Conservation (phyloP, 2,888 invertebrate species). For the Drosophila suboccidentalis region DNA sequence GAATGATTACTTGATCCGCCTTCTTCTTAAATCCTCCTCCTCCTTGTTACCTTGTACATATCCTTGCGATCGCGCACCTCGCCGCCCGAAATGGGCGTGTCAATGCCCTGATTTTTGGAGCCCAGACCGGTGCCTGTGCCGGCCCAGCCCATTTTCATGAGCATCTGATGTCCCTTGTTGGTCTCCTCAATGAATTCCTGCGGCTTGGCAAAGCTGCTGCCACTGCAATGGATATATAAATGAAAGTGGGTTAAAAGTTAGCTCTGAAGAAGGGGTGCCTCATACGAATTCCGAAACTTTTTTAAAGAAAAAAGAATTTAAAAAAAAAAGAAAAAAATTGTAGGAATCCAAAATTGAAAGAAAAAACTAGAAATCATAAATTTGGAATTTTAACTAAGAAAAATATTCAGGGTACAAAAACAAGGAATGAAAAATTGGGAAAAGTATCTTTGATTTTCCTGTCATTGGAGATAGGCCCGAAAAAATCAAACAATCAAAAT, state of each 20-base stretch:
- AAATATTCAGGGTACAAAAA: no score
- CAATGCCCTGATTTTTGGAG: conserved; percentile 97
- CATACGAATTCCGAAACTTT: no score
- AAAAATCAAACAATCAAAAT: no score
- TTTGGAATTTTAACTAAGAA: no score
- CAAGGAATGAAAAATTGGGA: no score
- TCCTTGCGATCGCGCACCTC: conserved; percentile 96
- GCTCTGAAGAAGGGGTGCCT: no score
- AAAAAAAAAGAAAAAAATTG: no score
- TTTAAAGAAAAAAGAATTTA: no score
- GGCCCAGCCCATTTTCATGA: conserved; percentile 99
- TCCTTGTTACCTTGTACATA: conserved; percentile 90
- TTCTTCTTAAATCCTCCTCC: neutral
- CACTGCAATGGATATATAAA: conserved; percentile 67
- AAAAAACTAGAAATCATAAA: no score
- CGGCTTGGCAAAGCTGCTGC: conserved; percentile 83
- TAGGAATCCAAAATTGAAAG: no score
- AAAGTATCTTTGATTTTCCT: no score
- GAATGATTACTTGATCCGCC: neutral
- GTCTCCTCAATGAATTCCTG: conserved; percentile 92
- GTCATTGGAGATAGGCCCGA: no score
- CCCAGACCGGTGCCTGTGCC: conserved; percentile 95
- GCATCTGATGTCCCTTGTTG: conserved; percentile 98
- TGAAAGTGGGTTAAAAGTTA: neutral
- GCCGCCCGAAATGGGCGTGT: conserved; percentile 96